A percentile compares a stretch with the other conserved stretches of the same genome.
Evolutionary conservation across 2,888 invertebrate genomes (phyloP).

Genomic region (Tachina fera): DNA sequence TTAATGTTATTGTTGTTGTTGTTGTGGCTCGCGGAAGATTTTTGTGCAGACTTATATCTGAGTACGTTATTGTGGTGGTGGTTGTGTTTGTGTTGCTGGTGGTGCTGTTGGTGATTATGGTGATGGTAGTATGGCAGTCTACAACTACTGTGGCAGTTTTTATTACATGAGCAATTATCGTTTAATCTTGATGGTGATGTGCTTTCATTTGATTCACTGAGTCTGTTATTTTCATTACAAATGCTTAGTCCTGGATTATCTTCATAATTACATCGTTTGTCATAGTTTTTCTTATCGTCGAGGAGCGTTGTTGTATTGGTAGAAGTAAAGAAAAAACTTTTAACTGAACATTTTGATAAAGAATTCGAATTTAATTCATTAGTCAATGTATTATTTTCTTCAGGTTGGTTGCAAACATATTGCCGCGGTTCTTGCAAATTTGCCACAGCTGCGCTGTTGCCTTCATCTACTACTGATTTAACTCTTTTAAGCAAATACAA

Average conservation of each 20-base stretch:
- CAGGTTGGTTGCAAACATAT: background rate
- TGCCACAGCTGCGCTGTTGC: background rate
- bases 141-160: conserved; percentile 61
- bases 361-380: conserved; percentile 43
- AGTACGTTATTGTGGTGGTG: conserved; percentile 52
- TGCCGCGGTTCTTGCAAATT: background rate
- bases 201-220: conserved; percentile 18
- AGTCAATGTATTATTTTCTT: conserved; percentile 69
- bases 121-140: conserved; percentile 40
- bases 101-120: background rate
- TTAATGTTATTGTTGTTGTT: conserved; percentile 39
- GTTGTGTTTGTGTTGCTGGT: too few relatives aligned
- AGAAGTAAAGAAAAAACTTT: conserved; percentile 16
- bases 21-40: conserved; percentile 43
- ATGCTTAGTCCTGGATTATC: conserved; percentile 58
- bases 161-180: conserved; percentile 62
- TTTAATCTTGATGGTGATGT: conserved; percentile 17
- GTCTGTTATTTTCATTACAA: conserved; percentile 37
- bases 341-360: conserved; percentile 26
- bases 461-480: conserved; percentile 39
- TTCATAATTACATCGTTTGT: conserved; percentile 10
- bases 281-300: background rate
- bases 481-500: conserved; percentile 60
- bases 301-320: background rate
- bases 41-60: conserved; percentile 55